These are phyloP conservation scores for Entomobrya multifasciata DNA, from an alignment of 2,888 invertebrate genomes.

Conservation along the genomic window DNA sequence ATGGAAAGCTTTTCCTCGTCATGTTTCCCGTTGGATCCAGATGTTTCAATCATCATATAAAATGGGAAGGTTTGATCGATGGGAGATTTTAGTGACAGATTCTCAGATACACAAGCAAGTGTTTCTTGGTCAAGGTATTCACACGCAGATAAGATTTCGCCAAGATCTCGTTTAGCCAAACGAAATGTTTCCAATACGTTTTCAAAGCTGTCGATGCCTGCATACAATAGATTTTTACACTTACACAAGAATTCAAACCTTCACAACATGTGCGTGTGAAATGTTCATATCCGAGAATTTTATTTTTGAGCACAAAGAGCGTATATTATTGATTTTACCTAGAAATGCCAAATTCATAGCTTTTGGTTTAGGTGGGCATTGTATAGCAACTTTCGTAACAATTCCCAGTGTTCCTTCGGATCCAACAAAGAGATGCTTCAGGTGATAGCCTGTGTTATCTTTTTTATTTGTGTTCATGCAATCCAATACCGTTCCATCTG, in stretches of 20 bases:
- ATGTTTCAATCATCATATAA: slow-evolving; percentile 92
- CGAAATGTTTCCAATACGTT: slow-evolving; percentile 88
- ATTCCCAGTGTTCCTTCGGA: slow-evolving; percentile 98
- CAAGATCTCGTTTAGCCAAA: slow-evolving; percentile 88
- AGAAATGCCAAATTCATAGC: slow-evolving; percentile 93
- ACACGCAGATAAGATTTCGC: slow-evolving; percentile 96
- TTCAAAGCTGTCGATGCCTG: slow-evolving; percentile 89
- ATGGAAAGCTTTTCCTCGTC: slow-evolving; percentile 92
- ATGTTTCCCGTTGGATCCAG: slow-evolving; percentile 91
- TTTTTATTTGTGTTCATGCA: slow-evolving; percentile 93
- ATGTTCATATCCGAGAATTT: no score
- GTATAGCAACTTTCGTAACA: slow-evolving; percentile 94
- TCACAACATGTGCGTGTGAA: no score
- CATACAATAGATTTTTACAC: no score
- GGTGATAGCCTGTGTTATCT: slow-evolving; percentile 98
- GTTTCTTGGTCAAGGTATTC: slow-evolving; percentile 94
- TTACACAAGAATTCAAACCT: no score
- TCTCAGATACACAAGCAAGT: slow-evolving; percentile 85
- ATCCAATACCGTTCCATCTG: slow-evolving; percentile 92
- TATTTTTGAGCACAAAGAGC: no score
- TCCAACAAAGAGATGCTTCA: slow-evolving; percentile 98
- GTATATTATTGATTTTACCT: no score
- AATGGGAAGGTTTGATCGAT: slow-evolving; percentile 84
- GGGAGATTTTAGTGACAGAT: slow-evolving; percentile 84
- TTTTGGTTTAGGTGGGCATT: slow-evolving; percentile 92